Conservation (phyloP, 2,113 vertebrate species). For the Forbesichthys agassizii region DNA sequence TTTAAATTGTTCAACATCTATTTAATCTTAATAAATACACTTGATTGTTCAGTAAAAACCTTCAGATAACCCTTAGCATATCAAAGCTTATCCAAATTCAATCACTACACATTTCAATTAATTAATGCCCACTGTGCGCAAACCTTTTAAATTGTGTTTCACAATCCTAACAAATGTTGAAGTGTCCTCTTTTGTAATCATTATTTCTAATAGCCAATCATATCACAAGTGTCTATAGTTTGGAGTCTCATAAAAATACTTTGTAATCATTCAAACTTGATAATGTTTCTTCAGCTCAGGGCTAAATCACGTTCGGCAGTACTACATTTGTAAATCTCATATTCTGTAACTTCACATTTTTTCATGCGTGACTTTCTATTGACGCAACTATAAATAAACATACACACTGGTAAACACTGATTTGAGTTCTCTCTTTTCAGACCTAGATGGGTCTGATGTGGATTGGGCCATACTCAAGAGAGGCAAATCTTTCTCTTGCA, state of each 20-base stretch:
- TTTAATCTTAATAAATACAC: background rate
- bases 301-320: background rate
- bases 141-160: conserved; percentile 23
- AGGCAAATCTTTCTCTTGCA: background rate
- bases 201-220: conserved; percentile 20
- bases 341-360: background rate
- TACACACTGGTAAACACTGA: conserved; percentile 57
- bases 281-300: background rate
- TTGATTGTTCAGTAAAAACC: conserved; percentile 12
- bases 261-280: too few species aligned
- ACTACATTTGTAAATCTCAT: conserved; percentile 6
- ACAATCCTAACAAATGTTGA: conserved; percentile 1
- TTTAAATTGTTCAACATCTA: conserved; percentile 28
- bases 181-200: conserved; percentile 25
- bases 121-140: conserved; percentile 12
- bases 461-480: background rate
- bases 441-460: background rate
- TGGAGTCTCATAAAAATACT: conserved; percentile 8
- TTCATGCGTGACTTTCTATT: conserved; percentile 39
- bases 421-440: conserved; percentile 46
- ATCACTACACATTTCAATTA: conserved; percentile 16
- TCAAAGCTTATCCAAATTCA: conserved; percentile 49
- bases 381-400: conserved; percentile 37
- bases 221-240: background rate
- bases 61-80: conserved; percentile 24